Base-by-base conservation (phyloP, 1,140 invertebrate genomes). In the Ostrea denselamellosa region DNA sequence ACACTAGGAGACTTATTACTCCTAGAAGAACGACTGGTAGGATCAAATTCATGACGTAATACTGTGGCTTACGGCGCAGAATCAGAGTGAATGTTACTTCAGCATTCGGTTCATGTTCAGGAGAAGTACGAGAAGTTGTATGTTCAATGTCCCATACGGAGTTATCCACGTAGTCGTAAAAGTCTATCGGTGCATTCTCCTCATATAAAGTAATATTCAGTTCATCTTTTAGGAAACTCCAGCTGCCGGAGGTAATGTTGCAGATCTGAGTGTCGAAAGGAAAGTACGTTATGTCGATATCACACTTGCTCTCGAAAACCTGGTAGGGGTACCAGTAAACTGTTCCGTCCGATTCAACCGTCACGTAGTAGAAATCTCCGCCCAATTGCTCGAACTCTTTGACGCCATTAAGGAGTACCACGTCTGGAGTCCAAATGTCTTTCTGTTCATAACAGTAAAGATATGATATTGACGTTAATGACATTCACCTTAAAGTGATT, bases 1-100 rank as follows among this genome's bases (percentile, higher is more conserved):
- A 96, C 10, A 96, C 95, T 2, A 96, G 92, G 8, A 96, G 93
- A 17, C 95, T 96, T n/a, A 96, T 92, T 12, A 94, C 92, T 0
- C 95, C 95, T 92, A 96, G 94, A 95, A 96, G 95, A 88, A 96
- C 94, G 89, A 96, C 96, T 0, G 96, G 96, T 82, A 96, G 91
- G 22, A 96, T 95, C 5, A 96, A 94, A 92, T 96, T 96, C 92
- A 95, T 94, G 56, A 96, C 94, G 92, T 95, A 96, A 90, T 92
- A 94, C 14, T 86, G 86, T 8, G 90, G 87, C 81, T 93, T 93
- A 19, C 90, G 77, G 7, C 90, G 82, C 2, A 92, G 54, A 8
- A 5, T 7, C 2, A 85, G 7, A 19, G 58, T 53, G 22, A 68
- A 86, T 8, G 83, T 58, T 5, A 85, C 25, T 9, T 12, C 8